Evolutionary conservation across 2,888 invertebrate genomes (phyloP).

Genomic region (Epirrhoe alternata): DNA sequence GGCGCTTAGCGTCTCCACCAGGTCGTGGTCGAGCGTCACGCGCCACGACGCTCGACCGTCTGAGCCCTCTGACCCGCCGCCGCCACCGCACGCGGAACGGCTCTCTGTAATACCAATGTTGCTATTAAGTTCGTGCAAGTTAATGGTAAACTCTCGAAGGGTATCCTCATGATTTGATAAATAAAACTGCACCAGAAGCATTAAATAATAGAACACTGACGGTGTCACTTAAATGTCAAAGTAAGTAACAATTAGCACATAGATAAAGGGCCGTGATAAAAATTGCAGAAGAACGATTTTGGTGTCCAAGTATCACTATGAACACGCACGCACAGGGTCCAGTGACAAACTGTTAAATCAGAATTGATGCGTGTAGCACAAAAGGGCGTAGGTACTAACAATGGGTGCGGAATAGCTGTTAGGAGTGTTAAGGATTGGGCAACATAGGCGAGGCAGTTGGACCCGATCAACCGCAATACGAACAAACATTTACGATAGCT

Average conservation of each 20-base stretch:
- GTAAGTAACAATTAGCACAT: not conserved
- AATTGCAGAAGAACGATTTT: not conserved
- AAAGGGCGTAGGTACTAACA: slow-evolving; percentile 12
- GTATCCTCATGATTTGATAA: not conserved
- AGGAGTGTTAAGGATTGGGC: slow-evolving; percentile 39
- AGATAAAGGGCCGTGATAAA: not conserved
- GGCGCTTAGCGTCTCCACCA: slow-evolving; percentile 95
- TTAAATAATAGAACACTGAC: not conserved
- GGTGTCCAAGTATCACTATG: slow-evolving; percentile 20
- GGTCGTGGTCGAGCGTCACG: slow-evolving; percentile 96
- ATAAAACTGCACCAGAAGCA: not conserved
- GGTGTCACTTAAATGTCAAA: not conserved
- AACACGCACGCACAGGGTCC: slow-evolving; percentile 15
- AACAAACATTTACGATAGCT: slow-evolving; percentile 36
- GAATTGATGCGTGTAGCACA: slow-evolving; percentile 30
- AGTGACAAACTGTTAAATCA: slow-evolving; percentile 25
- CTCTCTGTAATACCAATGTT: slow-evolving; percentile 86
- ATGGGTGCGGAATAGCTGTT: slow-evolving; percentile 30
- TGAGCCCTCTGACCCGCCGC: slow-evolving; percentile 90
- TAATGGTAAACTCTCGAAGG: not conserved
- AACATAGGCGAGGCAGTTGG: slow-evolving; percentile 35
- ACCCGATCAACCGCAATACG: slow-evolving; percentile 25
- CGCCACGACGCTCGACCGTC: slow-evolving; percentile 93
- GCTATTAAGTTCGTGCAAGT: not conserved
- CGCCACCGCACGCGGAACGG: slow-evolving; percentile 89